Conservation (phyloP, 2,888 invertebrate species). For the Bellardia bayeri region DNA sequence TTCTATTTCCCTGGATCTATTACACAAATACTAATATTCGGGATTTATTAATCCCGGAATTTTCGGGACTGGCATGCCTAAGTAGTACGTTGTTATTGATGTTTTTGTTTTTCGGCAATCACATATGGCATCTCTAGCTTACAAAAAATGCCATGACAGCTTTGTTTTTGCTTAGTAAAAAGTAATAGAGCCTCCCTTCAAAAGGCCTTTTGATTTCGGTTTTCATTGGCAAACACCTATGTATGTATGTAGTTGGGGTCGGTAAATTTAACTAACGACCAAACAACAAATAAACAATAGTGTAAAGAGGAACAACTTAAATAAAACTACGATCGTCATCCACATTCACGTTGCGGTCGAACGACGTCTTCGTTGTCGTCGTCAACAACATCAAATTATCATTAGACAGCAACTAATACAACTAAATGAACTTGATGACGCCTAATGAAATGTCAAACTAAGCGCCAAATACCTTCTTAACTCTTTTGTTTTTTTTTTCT, state of each 20-base stretch:
- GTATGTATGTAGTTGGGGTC: background rate
- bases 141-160: too few relatives aligned
- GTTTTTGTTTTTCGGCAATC: too few relatives aligned
- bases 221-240: too few relatives aligned
- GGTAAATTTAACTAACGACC: slow-evolving; percentile 23
- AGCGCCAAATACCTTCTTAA: slow-evolving; percentile 79
- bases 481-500: slow-evolving; percentile 27
- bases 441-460: slow-evolving; percentile 80
- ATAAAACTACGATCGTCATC: slow-evolving; percentile 43
- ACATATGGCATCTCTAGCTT: too few relatives aligned
- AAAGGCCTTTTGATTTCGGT: background rate
- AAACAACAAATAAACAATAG: slow-evolving; percentile 9
- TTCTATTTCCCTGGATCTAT: too few relatives aligned
- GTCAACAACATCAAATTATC: slow-evolving; percentile 44
- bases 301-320: background rate
- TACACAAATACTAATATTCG: too few relatives aligned
- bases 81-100: too few relatives aligned
- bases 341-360: background rate
- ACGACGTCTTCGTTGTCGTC: background rate
- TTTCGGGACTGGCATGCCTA: too few relatives aligned
- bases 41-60: too few relatives aligned
- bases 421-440: slow-evolving; percentile 58
- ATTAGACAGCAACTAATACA: slow-evolving; percentile 29
- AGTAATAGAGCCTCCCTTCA: background rate
- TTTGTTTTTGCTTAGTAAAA: too few relatives aligned